Evolutionary conservation across 1,140 invertebrate genomes (phyloP), one percentile per base, ranked within the genome.

Genomic region (Papilio polytes): DNA sequence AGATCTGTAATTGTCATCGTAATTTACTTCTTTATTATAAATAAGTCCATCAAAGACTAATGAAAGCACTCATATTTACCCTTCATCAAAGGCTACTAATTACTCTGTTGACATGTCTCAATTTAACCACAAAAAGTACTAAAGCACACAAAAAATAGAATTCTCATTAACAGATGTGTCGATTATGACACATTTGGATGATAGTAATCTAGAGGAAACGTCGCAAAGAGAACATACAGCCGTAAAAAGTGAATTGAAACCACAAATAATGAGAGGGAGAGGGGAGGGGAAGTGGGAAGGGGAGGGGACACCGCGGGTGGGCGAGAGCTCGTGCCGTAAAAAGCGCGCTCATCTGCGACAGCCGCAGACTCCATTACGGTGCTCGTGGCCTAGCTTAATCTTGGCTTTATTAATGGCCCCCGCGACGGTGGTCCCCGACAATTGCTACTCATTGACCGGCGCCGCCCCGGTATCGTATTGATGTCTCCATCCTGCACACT

Each of bases 221-320:
- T 66, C 26, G 13, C 63, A 66, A 92, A 89, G 87, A 85, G 86
- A 89, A 91, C 85, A 84, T 81, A 87, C 87, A 20, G 56, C 87
- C 87, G 90, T 93, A 94, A 94, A 94, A 94, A 93, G 91, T 85
- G 89, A 93, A 94, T 94, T 94, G 93, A 93, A 94, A 94, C 90
- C 91, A 89, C 92, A 92, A 92, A 92, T 92, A 90, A 93, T 89
- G 89, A 93, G 91, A 84, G 84, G 86, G 86, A 87, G 88, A 26
- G 22, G 22, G 7, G 56, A 59, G 7, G 56, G 20, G 56, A 56
- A 56, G 53, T 56, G n/a, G 56, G 7, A 13, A 22, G 84, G 85
- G 87, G 85, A 89, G 89, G 89, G 83, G 85, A 83, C 91, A 84
- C 89, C 80, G 92, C 93, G 92, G 93, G 93, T 94, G 93, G 93